Evolutionary conservation across 2,113 vertebrate genomes (phyloP), one percentile per base, ranked within the genome.

Genomic region (Neogobius melanostomus): DNA sequence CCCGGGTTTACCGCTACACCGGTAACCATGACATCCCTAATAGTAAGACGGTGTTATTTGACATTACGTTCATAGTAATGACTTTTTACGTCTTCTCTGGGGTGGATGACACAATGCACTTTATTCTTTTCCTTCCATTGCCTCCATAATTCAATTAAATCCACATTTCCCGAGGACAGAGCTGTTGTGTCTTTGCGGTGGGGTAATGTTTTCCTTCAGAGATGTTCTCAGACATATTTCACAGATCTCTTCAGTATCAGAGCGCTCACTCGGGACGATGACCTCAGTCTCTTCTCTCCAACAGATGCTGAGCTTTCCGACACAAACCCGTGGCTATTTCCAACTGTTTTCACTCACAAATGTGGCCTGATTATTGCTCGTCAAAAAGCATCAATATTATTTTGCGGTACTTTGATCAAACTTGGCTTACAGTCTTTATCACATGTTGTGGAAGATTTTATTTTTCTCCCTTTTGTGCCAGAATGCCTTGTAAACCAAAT

Each of bases 251-350:
- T 71, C 15, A n/a, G 59, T 52, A 82, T 43, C 9, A 69, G 47
- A 76, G 67, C 2, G 0, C 69, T 71, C 71, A 72, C 65, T 66
- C 64, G 74, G 66, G 73, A 81, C 16, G 46, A 70, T 87, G 81
- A 86, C 79, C 82, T 86, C 79, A 79, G 76, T 65, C 57, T 64
- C 21, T 57, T 79, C 66, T 16, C 64, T 70, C 56, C 68, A 74
- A 77, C 85, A 88, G 80, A 87, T 83, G 85, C 83, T 82, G 0
- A 64, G 9, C 66, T 72, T 73, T 83, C 49, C 65, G 76, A 87
- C 80, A 85, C 72, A 70, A 1, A 8, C 72, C 7, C 66, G 75
- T 50, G 84, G 74, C 82, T 72, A 81, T 87, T 82, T 87, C 80
- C 77, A 79, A 75, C 78, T 84, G 75, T 77, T 88, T 85, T 79